Evolutionary conservation across 2,888 invertebrate genomes (phyloP), one percentile per base, ranked within the genome.

Genomic region (Siphonodentalium dalli): DNA sequence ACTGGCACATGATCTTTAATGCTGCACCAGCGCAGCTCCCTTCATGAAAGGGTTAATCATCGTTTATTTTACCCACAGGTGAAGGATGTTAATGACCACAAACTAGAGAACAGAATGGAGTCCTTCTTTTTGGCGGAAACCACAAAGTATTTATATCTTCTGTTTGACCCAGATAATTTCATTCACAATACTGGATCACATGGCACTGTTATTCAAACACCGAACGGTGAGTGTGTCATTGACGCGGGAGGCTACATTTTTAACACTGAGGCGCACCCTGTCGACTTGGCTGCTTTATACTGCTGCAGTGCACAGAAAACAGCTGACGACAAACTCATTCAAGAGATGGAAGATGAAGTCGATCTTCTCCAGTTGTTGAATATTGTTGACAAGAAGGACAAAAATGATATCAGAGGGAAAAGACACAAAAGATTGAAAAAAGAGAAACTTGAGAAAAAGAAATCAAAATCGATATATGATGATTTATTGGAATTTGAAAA

Each of bases 111-210:
- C 79, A 86, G 98, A 35, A 99, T 99, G 99, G 99, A 99, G 80
- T 98, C 98, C 0, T 99, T 99, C 83, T 99, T 99, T 82, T 84
- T 99, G 9, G 91, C 99, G 0, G 99, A 99, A 84, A 99, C 99
- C 0, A 94, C 95, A 0, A 99, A 99, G 80, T 99, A 99, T 79
- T 84, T 99, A 1, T 99, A 96, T 82, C 84, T 99, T 2, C 84
- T 99, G 1, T 99, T 99, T 79, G 98, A 98, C 80, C 88, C 91
- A 0, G 91, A 96, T 50, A 98, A 98, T 83, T 98, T 97, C 77
- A 89, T 99, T 39, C 96, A 98, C 80, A 93, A 88, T 63, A 74
- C 89, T 52, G 93, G 92, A 84, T 87, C 29, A 43, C 86, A 87
- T 47, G 94, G 93, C 0, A 88, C 88, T 1, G 83, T 93, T 0